Conservation (phyloP, 2,888 invertebrate species). For the Acanthacorydalis orientalis region DNA sequence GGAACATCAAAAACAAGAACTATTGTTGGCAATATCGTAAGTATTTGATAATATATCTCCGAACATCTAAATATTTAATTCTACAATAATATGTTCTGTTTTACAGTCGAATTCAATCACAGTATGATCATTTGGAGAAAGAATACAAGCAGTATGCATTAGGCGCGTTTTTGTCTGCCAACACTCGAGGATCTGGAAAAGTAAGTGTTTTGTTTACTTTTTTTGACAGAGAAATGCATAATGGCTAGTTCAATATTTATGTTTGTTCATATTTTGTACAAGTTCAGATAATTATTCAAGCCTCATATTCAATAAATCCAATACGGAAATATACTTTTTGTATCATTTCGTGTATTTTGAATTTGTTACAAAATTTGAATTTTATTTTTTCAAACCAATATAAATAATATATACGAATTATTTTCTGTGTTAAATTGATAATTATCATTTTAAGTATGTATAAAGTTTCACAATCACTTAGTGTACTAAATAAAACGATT, state of each 20-base stretch:
- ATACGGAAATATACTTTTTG: no score
- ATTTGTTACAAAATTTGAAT: no score
- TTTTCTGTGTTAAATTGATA: no score
- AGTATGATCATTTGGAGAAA: constrained; percentile 49
- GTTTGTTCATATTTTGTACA: neutral
- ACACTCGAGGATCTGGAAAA: constrained; percentile 43
- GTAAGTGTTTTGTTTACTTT: constrained; percentile 20
- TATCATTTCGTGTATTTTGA: no score
- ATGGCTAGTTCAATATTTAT: neutral
- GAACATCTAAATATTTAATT: neutral
- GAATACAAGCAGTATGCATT: constrained; percentile 49
- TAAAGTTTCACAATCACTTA: no score
- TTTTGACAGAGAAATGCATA: neutral
- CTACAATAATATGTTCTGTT: constrained; percentile 12
- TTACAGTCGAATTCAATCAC: constrained; percentile 49
- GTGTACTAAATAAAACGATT: no score
- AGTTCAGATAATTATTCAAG: no score
- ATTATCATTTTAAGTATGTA: no score
- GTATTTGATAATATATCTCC: constrained; percentile 16
- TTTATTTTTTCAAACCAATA: no score
- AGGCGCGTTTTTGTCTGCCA: constrained; percentile 41
- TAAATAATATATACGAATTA: no score
- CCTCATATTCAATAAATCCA: no score
- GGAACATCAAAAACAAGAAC: constrained; percentile 46
- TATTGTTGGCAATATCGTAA: constrained; percentile 46